These are phyloP conservation scores for Platerodrilus igneus DNA, from an alignment of 2,888 invertebrate genomes.

Conservation along the genomic window DNA sequence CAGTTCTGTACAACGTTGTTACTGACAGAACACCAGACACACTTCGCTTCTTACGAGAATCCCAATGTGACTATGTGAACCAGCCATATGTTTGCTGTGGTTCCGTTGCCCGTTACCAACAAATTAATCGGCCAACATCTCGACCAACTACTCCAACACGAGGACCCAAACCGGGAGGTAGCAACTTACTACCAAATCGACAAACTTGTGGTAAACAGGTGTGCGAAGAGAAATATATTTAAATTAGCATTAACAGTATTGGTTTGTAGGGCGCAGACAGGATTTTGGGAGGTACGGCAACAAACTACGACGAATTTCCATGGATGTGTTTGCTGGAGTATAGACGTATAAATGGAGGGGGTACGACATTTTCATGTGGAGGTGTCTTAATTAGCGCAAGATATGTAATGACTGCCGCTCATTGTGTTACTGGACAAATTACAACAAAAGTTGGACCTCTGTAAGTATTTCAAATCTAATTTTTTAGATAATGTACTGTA, in stretches of 20 bases:
- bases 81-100: constrained; percentile 55
- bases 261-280: constrained; percentile 25
- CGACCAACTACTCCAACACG: constrained; percentile 2
- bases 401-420: constrained; percentile 55
- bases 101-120: constrained; percentile 2
- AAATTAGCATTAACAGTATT: too few relatives aligned
- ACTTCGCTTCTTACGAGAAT: constrained; percentile 47
- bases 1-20: constrained; percentile 43
- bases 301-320: constrained; percentile 49
- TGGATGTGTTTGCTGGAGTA: constrained; percentile 50
- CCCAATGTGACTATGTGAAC: constrained; percentile 54
- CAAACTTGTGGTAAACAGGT: constrained; percentile 38
- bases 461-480: constrained; percentile 45
- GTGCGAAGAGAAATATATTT: constrained; percentile 8
- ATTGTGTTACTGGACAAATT: constrained; percentile 50
- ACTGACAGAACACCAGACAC: constrained; percentile 36
- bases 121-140: neutral
- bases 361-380: constrained; percentile 45
- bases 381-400: constrained; percentile 52
- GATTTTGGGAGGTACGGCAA: constrained; percentile 43
- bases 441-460: constrained; percentile 41
- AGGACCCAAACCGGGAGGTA: constrained; percentile 1
- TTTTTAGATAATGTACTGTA: constrained; percentile 6
- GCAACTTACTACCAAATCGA: constrained; percentile 30
- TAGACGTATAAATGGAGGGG: constrained; percentile 26